phyloP scores from a whole-genome alignment of 2,797 vertebrate genomes.

The Xiphorhynchus erythropygius region DNA sequence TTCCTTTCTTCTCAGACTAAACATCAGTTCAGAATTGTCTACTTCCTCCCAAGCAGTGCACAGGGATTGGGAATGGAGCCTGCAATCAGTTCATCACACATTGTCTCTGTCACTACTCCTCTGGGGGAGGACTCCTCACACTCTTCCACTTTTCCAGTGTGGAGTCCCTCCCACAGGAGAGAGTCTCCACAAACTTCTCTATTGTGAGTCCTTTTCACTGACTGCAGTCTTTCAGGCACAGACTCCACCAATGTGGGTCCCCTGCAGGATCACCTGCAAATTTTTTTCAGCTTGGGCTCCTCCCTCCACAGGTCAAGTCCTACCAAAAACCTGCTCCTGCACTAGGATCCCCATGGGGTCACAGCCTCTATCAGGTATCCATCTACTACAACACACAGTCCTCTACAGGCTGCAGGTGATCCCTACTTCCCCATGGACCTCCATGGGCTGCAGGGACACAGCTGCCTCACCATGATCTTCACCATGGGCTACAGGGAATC shows the following conservation, averaged over 20 bases:
- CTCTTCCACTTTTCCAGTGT: not conserved
- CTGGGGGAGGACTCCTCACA: not conserved
- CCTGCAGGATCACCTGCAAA: not conserved
- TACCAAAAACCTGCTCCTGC: not conserved
- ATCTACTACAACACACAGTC: not conserved
- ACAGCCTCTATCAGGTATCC: not conserved
- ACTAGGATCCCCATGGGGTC: not conserved
- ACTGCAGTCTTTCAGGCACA: not conserved
- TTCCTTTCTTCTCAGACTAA: not conserved
- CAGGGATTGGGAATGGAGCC: rapidly evolving
- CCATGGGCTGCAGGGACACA: not conserved
- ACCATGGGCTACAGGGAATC: not conserved
- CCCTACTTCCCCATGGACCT: not conserved
- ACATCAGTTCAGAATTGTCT: not conserved
- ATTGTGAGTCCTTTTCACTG: not conserved
- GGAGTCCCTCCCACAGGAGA: not conserved
- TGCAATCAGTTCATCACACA: not conserved
- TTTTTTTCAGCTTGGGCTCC: not conserved
- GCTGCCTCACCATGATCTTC: not conserved
- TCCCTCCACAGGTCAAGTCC: not conserved
- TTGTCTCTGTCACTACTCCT: not conserved
- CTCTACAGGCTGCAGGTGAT: not conserved
- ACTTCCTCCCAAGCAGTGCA: rapidly evolving
- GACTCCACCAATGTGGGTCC: too few species aligned
- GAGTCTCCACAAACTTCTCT: not conserved